Percentiles rank a stretch among this genome's conserved stretches.
Evolutionary conservation across 2,113 vertebrate species (phyloP).

Genomic region (Zeus faber): DNA sequence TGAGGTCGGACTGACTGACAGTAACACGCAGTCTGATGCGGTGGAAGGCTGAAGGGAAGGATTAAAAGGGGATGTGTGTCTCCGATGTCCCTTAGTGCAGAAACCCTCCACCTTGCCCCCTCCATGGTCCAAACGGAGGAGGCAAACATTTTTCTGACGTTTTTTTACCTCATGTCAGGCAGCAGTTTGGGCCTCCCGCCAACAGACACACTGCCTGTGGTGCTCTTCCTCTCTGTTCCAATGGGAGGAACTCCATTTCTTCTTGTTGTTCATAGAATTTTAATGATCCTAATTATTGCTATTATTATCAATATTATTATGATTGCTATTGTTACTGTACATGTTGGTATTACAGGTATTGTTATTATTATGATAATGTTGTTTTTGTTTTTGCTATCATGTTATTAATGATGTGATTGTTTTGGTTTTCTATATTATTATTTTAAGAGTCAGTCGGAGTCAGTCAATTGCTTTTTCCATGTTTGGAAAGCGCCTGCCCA

Average conservation of each 20-base stretch:
- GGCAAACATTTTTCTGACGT: constrained; percentile 62
- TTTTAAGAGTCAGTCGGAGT: constrained; percentile 46
- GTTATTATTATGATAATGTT: constrained; percentile 78
- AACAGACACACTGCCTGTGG: constrained; percentile 76
- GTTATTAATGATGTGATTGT: constrained; percentile 74
- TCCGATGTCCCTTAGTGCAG: constrained; percentile 46
- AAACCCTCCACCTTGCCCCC: constrained; percentile 55
- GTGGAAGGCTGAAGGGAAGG: constrained; percentile 42
- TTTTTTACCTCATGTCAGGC: constrained; percentile 84
- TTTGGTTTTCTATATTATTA: constrained; percentile 59
- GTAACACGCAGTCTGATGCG: constrained; percentile 37
- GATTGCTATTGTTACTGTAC: constrained; percentile 82
- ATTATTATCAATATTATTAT: constrained; percentile 81
- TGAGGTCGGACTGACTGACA: constrained; percentile 68
- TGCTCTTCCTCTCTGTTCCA: constrained; percentile 76
- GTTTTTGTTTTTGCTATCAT: constrained; percentile 72
- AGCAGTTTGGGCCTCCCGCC: constrained; percentile 68
- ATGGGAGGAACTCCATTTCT: constrained; percentile 75
- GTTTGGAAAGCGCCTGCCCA: constrained; percentile 58
- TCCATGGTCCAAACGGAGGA: constrained; percentile 38
- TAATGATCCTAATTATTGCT: constrained; percentile 80
- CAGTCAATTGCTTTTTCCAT: constrained; percentile 56
- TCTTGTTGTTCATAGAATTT: constrained; percentile 79
- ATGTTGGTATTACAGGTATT: constrained; percentile 82
- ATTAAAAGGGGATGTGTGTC: constrained; percentile 53